Evolutionary conservation across 2,113 vertebrate species (phyloP), one percentile per base, ranked within the genome.

Genomic region (Gnathochromis pfefferi): DNA sequence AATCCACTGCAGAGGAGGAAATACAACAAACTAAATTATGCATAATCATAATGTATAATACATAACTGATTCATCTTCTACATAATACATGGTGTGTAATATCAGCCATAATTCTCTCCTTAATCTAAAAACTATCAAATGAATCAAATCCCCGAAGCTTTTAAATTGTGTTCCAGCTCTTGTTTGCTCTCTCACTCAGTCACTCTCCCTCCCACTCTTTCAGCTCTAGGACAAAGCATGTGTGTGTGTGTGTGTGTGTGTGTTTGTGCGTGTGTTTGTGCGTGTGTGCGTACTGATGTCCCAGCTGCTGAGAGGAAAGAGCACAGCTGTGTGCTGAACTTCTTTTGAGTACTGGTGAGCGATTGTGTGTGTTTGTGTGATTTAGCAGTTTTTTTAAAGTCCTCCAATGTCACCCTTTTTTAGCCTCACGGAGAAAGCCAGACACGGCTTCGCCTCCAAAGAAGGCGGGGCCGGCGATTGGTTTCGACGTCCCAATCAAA

Each of bases 11-110:
- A 26, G 38, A 42, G 75, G n/a, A 73, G 33, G 84, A 83, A 31
- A 87, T n/a, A 80, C 87, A 86, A 86, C 81, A 85, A 26, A 80
- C 53, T 85, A 57, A 93, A 90, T 88, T 53, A 88, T 84, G 80
- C 80, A 92, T 80, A 21, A 53, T 90, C 33, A 21, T 88, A 40
- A 90, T 23, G 49, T 26, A 85, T 23, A 28, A 81, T 90, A 53
- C 83, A 91, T 86, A 45, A 91, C 73, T 35, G 42, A 92, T 26
- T 60, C 14, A 33, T 81, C 60, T 80, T 49, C 51, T 87, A 80
- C 75, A 89, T 87, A 89, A 87, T 58, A 78, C 17, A 85, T 65
- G 42, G 40, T 73, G 58, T 65, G 38, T 84, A 84, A 87, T 85
- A 65, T 87, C 85, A 16, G 42, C 78, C 90, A 57, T 86, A 87